Base-by-base conservation (phyloP, 2,797 vertebrate genomes). In the Graptemys geographica region DNA sequence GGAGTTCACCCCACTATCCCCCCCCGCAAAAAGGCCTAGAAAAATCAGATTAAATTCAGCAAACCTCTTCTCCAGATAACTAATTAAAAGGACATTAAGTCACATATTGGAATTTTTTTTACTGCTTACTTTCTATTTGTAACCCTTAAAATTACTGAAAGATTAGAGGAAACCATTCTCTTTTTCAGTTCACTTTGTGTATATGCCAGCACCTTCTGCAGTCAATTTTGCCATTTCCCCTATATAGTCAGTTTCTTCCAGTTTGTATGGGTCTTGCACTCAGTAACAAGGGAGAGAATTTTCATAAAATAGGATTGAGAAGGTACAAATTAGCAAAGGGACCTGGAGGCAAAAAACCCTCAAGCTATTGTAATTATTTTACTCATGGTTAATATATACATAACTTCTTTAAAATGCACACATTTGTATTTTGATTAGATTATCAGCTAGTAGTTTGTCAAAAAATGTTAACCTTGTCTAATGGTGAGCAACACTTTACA, bases 181-280 rank as follows among this genome's bases (percentile, higher is more conserved):
- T 7, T 76, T 53, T 55, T 33, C 55, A 86, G 12, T 69, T 78
- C 16, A 37, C 5, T 83, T 65, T 55, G 41, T 23, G 51, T 11
- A 56, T 0, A 0, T 1, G 1, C 16, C 62, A 69, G 33, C 62
- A n/a, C 62, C 21, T 37, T 69, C 33, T 69, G 18, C 62, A 65
- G 62, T 65, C 33, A 65, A 65, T 65, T 33, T 69, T 6, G 12
- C 19, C 69, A 11, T 27, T 47, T 52, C 55, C 44, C 62, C 8
- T 3, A 28, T 15, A 47, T 28, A 49, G 44, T 49, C 44, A 15
- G 27, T 78, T 47, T 78, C 25, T 16, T 31, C 44, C 44, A 78
- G 44, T 78, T 28, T 18, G 19, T 51, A 62, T 6, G 33, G 6
- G 2, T 79, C 59, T 91, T 79, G 49, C 37, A 47, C 13, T 0